Conservation (phyloP, 2,113 vertebrate genomes). For the Cyrtonyx montezumae region DNA sequence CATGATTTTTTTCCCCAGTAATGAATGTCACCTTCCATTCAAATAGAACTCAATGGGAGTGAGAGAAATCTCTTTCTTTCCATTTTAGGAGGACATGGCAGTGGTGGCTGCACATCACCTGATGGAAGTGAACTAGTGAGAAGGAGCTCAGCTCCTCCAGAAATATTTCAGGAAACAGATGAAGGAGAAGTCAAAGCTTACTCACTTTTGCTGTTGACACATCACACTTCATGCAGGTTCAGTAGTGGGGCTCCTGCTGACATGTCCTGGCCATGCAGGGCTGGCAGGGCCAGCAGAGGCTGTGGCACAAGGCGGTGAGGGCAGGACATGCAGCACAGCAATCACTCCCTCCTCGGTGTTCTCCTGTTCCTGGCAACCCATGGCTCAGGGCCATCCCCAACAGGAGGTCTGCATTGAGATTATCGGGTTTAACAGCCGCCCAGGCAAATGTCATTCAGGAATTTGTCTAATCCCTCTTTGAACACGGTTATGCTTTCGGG, state of each 20-base stretch:
- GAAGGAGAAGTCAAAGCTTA: not conserved
- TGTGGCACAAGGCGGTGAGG: not conserved
- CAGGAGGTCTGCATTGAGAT: not conserved
- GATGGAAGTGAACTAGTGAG: not conserved
- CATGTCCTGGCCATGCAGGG: not conserved
- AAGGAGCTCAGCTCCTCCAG: not conserved
- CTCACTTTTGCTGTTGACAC: not conserved
- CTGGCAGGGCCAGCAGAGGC: accelerated
- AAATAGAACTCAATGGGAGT: not conserved
- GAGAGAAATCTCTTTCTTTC: not conserved
- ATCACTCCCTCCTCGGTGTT: accelerated
- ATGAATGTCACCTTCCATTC: not conserved
- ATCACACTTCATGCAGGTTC: not conserved
- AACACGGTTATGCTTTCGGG: accelerated
- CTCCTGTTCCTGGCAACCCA: not conserved
- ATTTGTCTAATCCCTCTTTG: not conserved
- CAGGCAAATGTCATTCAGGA: not conserved
- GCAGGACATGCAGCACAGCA: not conserved
- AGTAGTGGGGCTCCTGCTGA: not conserved
- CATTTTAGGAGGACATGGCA: not conserved
- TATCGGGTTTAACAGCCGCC: not conserved
- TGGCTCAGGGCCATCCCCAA: not conserved
- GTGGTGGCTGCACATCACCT: accelerated
- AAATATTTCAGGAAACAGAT: not conserved
- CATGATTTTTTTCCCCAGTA: not conserved